Base-by-base conservation (phyloP, 2,888 invertebrate genomes). In the Thelaira solivaga region DNA sequence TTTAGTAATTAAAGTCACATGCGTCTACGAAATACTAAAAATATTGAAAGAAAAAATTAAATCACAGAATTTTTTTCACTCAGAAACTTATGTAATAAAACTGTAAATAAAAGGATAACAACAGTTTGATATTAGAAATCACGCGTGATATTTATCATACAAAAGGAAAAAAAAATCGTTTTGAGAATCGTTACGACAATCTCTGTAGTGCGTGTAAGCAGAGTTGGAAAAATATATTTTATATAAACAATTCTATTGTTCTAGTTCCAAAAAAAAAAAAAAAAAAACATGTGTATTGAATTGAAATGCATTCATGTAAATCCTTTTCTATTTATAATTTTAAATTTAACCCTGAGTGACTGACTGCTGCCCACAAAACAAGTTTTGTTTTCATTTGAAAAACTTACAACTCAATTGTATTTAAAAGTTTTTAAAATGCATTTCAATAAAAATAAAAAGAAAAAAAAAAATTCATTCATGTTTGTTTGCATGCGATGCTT, bases 361-460 rank as follows among this genome's bases (percentile, higher is more conserved):
- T n/a, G n/a, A n/a, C n/a, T n/a, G 22, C 34, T n/a, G 6, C 22
- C 13, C 10, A 43, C 31, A 61, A 61, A 45, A 13, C 31, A 45
- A 6, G 31, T 1, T 45, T 61, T 4, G 22, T 29, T 53, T 45
- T 55, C 26, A 36, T 45, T 53, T 62, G 11, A 55, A 39, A 69
- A 69, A 76, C 64, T 74, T 61, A 68, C 67, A 74, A 74, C 47
- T 68, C 61, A 75, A 45, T 61, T 68, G 53, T 75, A 39, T 39
- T 55, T 26, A 22, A 47, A 62, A 36, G 6, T 10, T 36, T 73
- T 73, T 62, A 43, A 68, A 77, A 73, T 62, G 45, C 61, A 62
- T 68, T 77, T 73, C 61, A 68, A 67, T 71, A 61, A 65, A 65
- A 64, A 71, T 45, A n/a, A n/a, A n/a, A n/a, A n/a, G n/a, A n/a